A percentile compares a stretch with the other conserved stretches of the same genome.
Evolutionary conservation across 2,888 invertebrate genomes (phyloP).

Genomic region (Nemoura dubitans): DNA sequence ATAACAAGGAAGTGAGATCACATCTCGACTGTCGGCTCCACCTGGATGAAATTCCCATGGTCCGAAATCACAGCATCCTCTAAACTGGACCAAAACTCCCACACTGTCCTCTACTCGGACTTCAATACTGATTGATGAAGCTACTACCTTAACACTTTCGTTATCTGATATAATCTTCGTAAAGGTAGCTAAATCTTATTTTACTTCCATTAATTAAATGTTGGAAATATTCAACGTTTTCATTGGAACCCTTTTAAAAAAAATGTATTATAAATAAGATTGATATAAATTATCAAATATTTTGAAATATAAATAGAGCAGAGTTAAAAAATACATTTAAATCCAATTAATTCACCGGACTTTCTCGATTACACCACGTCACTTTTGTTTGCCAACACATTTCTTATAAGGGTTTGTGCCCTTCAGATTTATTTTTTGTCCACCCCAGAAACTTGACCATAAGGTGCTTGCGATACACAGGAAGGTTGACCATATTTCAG

Average conservation of each 20-base stretch:
- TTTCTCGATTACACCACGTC: not conserved
- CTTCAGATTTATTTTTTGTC: not conserved
- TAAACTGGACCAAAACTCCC: not conserved
- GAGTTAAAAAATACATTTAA: too few species aligned
- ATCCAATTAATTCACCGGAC: too few species aligned
- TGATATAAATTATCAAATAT: not conserved
- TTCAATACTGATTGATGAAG: not conserved
- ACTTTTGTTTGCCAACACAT: not conserved
- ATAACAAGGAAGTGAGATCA: constrained; percentile 24
- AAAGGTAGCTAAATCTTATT: not conserved
- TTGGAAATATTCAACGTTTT: too few species aligned
- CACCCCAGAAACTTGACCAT: not conserved
- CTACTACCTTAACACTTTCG: not conserved
- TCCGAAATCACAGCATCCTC: not conserved
- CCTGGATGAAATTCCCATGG: constrained; percentile 20
- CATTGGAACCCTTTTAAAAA: too few species aligned
- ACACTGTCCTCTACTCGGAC: not conserved
- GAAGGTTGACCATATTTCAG: not conserved
- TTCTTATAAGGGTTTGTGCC: not conserved
- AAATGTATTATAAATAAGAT: too few species aligned
- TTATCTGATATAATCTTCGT: not conserved
- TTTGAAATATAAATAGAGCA: too few species aligned
- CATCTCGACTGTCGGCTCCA: not conserved
- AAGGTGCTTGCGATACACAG: not conserved
- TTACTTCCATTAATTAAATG: not conserved